Evolutionary conservation across 2,888 invertebrate species (phyloP).

Genomic region (Anticlea derivata): DNA sequence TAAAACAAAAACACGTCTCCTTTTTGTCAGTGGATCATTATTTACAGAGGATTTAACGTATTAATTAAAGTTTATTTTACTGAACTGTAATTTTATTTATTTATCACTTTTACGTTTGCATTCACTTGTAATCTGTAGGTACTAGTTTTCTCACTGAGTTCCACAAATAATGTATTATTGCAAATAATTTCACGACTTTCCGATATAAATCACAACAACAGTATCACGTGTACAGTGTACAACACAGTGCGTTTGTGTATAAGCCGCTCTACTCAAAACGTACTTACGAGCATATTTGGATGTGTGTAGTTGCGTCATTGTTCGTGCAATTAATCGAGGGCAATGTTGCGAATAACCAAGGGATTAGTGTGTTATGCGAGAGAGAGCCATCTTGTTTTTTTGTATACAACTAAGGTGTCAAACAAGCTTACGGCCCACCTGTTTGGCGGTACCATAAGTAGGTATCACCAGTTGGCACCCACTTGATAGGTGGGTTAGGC

Average conservation of each 20-base stretch:
- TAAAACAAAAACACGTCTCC: not conserved
- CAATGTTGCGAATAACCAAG: conserved; percentile 20
- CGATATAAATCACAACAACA: not conserved
- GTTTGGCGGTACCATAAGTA: too few species aligned
- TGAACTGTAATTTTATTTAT: too few species aligned
- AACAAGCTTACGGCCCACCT: too few species aligned
- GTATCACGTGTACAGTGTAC: conserved; percentile 2
- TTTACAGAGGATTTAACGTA: not conserved
- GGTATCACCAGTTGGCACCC: too few species aligned
- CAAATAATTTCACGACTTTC: not conserved
- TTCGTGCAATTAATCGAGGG: conserved; percentile 24
- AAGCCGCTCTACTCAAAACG: not conserved
- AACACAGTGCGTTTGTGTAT: conserved; percentile 6
- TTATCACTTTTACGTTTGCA: too few species aligned
- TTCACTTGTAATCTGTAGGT: too few species aligned
- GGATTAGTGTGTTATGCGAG: conserved; percentile 15
- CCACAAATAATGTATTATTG: too few species aligned
- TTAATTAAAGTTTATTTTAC: too few species aligned
- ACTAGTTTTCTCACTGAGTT: too few species aligned
- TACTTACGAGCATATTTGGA: conserved; percentile 1
- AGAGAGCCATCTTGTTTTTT: not conserved
- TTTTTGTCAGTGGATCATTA: not conserved
- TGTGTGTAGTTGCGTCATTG: conserved; percentile 14
- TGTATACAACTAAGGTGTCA: too few species aligned
- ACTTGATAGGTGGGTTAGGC: too few species aligned